Conservation (phyloP, 2,113 vertebrate species). For the Ciconia boyciana region DNA sequence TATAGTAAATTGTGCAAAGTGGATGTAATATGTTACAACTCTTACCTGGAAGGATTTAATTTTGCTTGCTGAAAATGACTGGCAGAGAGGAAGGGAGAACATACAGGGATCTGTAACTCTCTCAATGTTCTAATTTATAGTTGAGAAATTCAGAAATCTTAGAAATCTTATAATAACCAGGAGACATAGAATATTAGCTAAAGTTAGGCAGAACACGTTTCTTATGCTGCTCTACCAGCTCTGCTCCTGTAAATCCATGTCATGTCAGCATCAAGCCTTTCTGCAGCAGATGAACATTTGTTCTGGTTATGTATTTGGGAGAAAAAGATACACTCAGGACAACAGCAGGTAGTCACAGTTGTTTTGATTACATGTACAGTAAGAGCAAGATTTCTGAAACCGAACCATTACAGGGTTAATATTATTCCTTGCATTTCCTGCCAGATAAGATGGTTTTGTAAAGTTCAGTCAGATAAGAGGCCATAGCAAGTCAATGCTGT, state of each 20-base stretch:
- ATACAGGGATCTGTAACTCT: background rate
- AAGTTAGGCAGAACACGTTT: background rate
- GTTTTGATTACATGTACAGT: background rate
- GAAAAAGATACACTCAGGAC: background rate
- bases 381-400: background rate
- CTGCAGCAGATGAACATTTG: background rate
- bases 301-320: background rate
- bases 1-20: background rate
- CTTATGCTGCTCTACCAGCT: background rate
- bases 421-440: background rate
- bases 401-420: background rate
- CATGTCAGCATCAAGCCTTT: background rate
- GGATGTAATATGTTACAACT: background rate
- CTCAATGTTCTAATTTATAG: background rate
- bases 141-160: background rate
- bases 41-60: background rate
- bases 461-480: background rate
- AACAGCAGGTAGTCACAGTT: background rate
- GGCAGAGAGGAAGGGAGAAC: background rate
- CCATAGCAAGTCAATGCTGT: background rate
- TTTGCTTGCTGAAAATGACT: background rate
- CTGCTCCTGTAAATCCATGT: background rate
- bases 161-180: background rate
- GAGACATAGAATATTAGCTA: background rate
- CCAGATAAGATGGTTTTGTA: background rate